Percentiles rank a stretch among this genome's conserved stretches.
These are phyloP conservation scores for Brotogeris chrysoptera DNA, from an alignment of 2,797 vertebrate species.

Conservation along the genomic window DNA sequence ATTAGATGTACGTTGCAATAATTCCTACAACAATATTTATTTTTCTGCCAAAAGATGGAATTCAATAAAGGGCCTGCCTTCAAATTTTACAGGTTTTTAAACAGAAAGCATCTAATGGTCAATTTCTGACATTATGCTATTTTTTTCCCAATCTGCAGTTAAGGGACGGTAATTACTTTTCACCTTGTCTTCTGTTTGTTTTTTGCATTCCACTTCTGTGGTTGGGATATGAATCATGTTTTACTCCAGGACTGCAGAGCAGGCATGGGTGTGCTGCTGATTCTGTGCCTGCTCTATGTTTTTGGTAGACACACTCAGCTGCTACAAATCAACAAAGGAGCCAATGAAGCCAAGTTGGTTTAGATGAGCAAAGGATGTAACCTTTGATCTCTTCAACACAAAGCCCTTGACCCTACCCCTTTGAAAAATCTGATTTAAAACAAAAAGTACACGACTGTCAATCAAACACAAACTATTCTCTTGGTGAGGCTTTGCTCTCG, in stretches of 20 bases:
- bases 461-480: background rate
- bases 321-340: constrained; percentile 19
- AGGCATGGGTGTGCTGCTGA: constrained; percentile 35
- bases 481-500: background rate
- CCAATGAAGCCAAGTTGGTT: background rate
- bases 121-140: background rate
- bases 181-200: constrained; percentile 45
- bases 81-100: background rate
- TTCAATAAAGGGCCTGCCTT: background rate
- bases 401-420: constrained; percentile 14
- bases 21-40: constrained; percentile 6
- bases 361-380: background rate
- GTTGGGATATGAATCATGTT: constrained; percentile 30
- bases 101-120: background rate
- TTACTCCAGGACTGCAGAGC: background rate
- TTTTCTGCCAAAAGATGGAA: background rate
- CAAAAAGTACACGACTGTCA: background rate
- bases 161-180: constrained; percentile 45
- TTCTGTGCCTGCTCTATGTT: background rate
- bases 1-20: background rate
- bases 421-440: constrained; percentile 25
- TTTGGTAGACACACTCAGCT: constrained; percentile 4
- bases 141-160: background rate
- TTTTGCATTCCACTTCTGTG: constrained; percentile 27
- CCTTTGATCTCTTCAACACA: constrained; percentile 15